Conservation (phyloP, 2,113 vertebrate species). For the Cromileptes altivelis region DNA sequence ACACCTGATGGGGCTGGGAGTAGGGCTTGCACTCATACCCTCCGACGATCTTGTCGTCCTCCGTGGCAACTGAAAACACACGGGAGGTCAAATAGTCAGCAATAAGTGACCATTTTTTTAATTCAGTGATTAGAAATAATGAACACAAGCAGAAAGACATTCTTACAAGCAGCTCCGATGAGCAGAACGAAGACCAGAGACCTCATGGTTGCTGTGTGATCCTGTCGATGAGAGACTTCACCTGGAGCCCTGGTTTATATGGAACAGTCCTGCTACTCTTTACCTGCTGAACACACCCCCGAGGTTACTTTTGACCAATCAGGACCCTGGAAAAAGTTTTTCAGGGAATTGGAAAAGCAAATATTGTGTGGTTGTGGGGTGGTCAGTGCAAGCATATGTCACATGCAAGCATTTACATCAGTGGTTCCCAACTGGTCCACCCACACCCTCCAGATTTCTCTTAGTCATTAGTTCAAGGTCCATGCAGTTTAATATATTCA, state of each 20-base stretch:
- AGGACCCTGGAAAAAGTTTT: neutral
- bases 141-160: neutral
- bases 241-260: slow-evolving; percentile 46
- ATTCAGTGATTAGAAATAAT: neutral
- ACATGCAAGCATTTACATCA: too few relatives aligned
- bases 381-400: neutral
- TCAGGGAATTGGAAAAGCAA: slow-evolving; percentile 5
- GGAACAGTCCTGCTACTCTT: neutral
- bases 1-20: slow-evolving; percentile 78
- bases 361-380: neutral
- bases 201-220: slow-evolving; percentile 79
- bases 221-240: slow-evolving; percentile 42
- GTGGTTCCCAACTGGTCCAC: too few relatives aligned
- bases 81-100: neutral
- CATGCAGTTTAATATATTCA: too few relatives aligned
- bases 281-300: slow-evolving; percentile 23
- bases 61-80: slow-evolving; percentile 69
- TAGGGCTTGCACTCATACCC: slow-evolving; percentile 78
- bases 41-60: slow-evolving; percentile 84
- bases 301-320: slow-evolving; percentile 14
- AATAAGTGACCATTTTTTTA: neutral
- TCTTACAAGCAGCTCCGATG: slow-evolving; percentile 82
- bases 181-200: slow-evolving; percentile 83
- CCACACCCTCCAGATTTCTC: too few relatives aligned
- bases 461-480: too few relatives aligned